Evolutionary conservation across 2,888 invertebrate genomes (phyloP).

Genomic region (Drosophila greeni): DNA sequence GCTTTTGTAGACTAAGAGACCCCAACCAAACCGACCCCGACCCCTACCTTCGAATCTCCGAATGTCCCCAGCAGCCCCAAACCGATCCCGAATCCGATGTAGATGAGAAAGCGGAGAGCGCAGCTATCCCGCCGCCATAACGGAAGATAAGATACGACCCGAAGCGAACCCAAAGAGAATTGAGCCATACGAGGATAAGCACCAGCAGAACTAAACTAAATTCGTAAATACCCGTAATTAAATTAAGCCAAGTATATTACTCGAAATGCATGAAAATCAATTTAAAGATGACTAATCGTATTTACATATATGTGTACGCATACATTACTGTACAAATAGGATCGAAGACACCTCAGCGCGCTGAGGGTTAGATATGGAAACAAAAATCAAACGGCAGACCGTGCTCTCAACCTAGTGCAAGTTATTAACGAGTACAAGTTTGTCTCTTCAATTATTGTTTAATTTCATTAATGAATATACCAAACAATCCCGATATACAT

Average conservation of each 20-base stretch:
- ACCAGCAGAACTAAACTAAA: slow-evolving; percentile 29
- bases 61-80: slow-evolving; percentile 6
- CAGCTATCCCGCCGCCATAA: slow-evolving; percentile 58
- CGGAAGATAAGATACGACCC: slow-evolving; percentile 35
- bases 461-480: slow-evolving; percentile 38
- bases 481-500: slow-evolving; percentile 43
- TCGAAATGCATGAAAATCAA: slow-evolving; percentile 46
- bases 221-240: slow-evolving; percentile 32
- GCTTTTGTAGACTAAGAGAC: slow-evolving; percentile 56
- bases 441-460: slow-evolving; percentile 47
- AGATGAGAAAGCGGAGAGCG: slow-evolving; percentile 35
- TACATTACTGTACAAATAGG: slow-evolving; percentile 58
- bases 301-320: slow-evolving; percentile 32
- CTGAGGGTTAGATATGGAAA: slow-evolving; percentile 11
- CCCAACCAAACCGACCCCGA: slow-evolving; percentile 32
- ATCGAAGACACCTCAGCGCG: slow-evolving; percentile 36
- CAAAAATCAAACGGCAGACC: slow-evolving; percentile 32
- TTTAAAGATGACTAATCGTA: slow-evolving; percentile 29
- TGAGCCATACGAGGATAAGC: slow-evolving; percentile 59
- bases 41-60: slow-evolving; percentile 12
- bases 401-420: slow-evolving; percentile 29
- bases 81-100: slow-evolving; percentile 23
- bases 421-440: slow-evolving; percentile 39
- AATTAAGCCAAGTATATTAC: slow-evolving; percentile 40
- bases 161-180: slow-evolving; percentile 54